Percentiles rank a stretch among this genome's conserved stretches.
Evolutionary conservation across 2,113 vertebrate genomes (phyloP).

Genomic region (Xiphias gladius): DNA sequence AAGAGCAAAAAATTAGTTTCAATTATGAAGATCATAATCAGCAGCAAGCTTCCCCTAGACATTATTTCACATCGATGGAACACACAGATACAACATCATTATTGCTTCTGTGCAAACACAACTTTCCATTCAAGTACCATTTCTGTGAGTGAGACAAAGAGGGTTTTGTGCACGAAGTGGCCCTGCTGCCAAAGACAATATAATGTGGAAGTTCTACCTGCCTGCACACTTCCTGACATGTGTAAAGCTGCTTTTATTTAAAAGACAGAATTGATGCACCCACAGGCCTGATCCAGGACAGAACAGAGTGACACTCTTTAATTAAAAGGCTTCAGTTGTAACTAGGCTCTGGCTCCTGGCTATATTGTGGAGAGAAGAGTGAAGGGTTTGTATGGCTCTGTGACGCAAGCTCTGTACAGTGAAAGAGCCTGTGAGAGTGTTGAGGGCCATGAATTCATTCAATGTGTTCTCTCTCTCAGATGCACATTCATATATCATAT

Average conservation of each 20-base stretch:
- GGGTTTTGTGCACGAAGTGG: slow-evolving; percentile 62
- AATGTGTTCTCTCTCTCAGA: slow-evolving; percentile 43
- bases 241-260: slow-evolving; percentile 53
- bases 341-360: slow-evolving; percentile 59
- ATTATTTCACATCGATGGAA: slow-evolving; percentile 52
- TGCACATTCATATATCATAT: slow-evolving; percentile 41
- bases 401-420: slow-evolving; percentile 61
- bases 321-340: slow-evolving; percentile 70
- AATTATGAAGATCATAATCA: slow-evolving; percentile 45
- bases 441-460: slow-evolving; percentile 69
- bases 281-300: slow-evolving; percentile 33
- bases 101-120: slow-evolving; percentile 51
- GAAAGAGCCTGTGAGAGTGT: slow-evolving; percentile 67
- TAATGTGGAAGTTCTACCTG: slow-evolving; percentile 76
- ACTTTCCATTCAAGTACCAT: slow-evolving; percentile 53
- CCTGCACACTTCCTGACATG: slow-evolving; percentile 71
- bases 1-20: not conserved
- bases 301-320: slow-evolving; percentile 50
- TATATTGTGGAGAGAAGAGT: slow-evolving; percentile 58
- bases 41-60: slow-evolving; percentile 1
- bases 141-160: slow-evolving; percentile 76
- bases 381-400: slow-evolving; percentile 40
- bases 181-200: slow-evolving; percentile 74
- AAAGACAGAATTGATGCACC: slow-evolving; percentile 74
- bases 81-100: slow-evolving; percentile 65